Conservation (phyloP, 2,113 vertebrate genomes). For the Cavia aperea region DNA sequence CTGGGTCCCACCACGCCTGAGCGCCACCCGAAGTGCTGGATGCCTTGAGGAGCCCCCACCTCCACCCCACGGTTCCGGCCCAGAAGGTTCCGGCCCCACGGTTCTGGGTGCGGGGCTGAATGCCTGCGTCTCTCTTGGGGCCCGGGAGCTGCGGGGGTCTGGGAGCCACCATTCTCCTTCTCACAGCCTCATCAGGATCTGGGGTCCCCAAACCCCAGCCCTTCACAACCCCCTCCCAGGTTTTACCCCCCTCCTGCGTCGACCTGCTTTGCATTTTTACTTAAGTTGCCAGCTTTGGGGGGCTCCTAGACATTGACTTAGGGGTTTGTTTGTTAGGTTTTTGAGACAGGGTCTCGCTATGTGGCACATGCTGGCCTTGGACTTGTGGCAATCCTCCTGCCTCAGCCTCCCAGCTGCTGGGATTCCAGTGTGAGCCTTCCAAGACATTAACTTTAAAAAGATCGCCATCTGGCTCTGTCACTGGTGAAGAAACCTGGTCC, state of each 20-base stretch:
- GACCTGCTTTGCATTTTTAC: neutral
- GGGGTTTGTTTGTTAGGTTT: neutral
- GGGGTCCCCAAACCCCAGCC: neutral
- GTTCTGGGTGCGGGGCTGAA: neutral
- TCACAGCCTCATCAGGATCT: rapidly evolving
- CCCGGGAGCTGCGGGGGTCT: no score
- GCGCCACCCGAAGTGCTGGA: neutral
- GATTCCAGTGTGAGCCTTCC: neutral
- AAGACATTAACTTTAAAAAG: neutral
- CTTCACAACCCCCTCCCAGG: neutral
- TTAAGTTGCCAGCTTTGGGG: neutral
- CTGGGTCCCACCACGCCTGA: neutral
- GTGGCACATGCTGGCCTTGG: no score
- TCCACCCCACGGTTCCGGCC: neutral
- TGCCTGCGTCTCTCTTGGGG: neutral
- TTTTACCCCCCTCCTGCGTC: neutral
- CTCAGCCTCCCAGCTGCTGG: neutral
- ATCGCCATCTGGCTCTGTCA: neutral
- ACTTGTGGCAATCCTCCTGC: neutral
- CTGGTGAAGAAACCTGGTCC: neutral
- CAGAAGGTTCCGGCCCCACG: no score
- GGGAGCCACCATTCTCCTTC: rapidly evolving
- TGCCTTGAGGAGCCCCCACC: rapidly evolving
- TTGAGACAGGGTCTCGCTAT: neutral
- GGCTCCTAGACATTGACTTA: neutral